Base-by-base conservation (phyloP, 35 echinoderm and acorn worm genomes). In the Strongylocentrotus purpuratus region DNA sequence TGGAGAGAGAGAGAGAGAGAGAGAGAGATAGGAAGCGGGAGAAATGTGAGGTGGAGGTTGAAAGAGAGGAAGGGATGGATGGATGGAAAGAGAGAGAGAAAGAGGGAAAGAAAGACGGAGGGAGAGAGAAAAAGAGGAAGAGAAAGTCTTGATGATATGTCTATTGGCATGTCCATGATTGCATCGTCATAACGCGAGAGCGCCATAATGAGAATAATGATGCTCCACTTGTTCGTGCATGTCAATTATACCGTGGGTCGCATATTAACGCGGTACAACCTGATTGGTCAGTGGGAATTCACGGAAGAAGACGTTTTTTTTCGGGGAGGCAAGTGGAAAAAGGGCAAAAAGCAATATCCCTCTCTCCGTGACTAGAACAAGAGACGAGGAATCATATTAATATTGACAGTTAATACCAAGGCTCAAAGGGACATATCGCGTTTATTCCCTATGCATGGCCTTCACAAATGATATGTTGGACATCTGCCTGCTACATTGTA, bases 281-380 rank as follows among this genome's bases (percentile, higher is more conserved):
- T 46, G 87, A 89, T 89, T 89, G 87, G 87, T 89, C 87, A 89
- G 87, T 41, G 87, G 45, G 13, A 89, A 89, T 89, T 41, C n/a
- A 33, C 9, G 32, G 32, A 46, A 89, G 12, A 89, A 41, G 33
- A 33, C 45, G n/a, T 33, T 41, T 89, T 33, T 31, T 28, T 11
- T 14, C 12, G 32, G 48, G 91, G 48, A 31, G 91, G 18, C 18
- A 58, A 58, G 91, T 52, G 25, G 91, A 58, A 47, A 92, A 35
- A 93, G 46, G 48, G 48, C 46, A 93, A 48, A 93, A 93, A 93
- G 91, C 91, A 93, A 93, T 93, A 48, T 93, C 48, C 91, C 46
- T 7, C 91, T n/a, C 45, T 31, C 46, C 46, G 31, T 58, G 91
- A 31, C 13, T 46, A 58, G 48, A 93, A 32, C 31, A 58, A 93